phyloP scores from a whole-genome alignment of 2,797 vertebrate genomes.

The Adelosebastes latens region DNA sequence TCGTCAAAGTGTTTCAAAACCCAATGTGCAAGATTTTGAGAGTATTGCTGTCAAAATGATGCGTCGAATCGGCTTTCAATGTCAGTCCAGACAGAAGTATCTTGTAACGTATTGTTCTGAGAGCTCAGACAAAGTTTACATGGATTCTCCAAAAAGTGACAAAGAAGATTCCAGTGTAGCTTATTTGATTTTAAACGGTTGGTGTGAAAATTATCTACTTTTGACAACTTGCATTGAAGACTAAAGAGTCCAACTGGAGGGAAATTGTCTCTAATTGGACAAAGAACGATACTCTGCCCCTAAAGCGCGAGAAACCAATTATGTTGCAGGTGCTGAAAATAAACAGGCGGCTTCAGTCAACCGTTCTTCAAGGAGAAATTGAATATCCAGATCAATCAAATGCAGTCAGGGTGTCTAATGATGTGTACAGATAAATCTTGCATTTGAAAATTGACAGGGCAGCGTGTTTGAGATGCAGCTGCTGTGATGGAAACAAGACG shows the following conservation, averaged over 20 bases:
- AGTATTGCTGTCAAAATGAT: constrained; percentile 17
- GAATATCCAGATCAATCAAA: constrained; percentile 36
- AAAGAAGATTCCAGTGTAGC: not conserved
- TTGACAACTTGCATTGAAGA: constrained; percentile 43
- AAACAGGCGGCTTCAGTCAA: constrained; percentile 33
- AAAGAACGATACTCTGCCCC: constrained; percentile 46
- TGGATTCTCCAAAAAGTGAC: constrained; percentile 10
- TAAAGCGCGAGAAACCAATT: constrained; percentile 53
- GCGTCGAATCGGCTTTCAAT: constrained; percentile 12
- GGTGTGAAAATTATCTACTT: constrained; percentile 34
- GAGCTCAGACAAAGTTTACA: constrained; percentile 24
- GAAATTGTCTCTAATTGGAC: constrained; percentile 53
- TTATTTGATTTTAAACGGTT: constrained; percentile 32
- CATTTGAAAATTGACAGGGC: constrained; percentile 15
- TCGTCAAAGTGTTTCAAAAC: constrained; percentile 8
- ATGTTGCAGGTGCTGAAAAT: constrained; percentile 32
- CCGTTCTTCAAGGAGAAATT: constrained; percentile 15
- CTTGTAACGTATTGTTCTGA: constrained; percentile 33
- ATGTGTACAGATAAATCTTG: constrained; percentile 16
- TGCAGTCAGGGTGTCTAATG: constrained; percentile 19
- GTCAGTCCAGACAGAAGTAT: constrained; percentile 7
- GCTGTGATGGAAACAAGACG: constrained; percentile 7
- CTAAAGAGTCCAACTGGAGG: constrained; percentile 18
- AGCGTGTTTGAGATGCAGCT: constrained; percentile 27
- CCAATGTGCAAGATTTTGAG: not conserved